A percentile compares a stretch with the other conserved stretches of the same genome.
These are phyloP conservation scores for Oreochromis aureus DNA, from an alignment of 2,113 vertebrate species.

Conservation along the genomic window DNA sequence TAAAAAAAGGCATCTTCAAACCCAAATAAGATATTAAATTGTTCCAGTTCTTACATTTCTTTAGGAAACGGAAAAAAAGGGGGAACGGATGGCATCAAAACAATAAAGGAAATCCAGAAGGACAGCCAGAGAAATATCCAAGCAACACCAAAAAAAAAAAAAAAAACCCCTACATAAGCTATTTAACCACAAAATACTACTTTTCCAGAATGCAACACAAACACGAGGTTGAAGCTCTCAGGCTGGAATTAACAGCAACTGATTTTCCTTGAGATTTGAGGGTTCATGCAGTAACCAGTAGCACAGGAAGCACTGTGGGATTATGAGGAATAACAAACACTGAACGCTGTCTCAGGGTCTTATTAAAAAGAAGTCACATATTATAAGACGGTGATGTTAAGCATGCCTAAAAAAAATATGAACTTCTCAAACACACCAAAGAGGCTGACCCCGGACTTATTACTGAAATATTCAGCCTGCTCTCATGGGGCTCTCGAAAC, in stretches of 20 bases:
- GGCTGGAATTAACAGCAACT: not conserved
- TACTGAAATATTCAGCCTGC: not conserved
- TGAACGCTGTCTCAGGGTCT: not conserved
- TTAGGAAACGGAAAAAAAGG: not conserved
- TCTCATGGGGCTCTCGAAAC: not conserved
- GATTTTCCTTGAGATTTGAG: not conserved
- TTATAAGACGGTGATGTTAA: not conserved
- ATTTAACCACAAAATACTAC: not conserved
- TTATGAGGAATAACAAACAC: not conserved
- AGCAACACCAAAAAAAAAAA: not conserved
- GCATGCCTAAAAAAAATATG: not conserved
- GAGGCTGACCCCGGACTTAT: not conserved
- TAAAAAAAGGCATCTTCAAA: not conserved
- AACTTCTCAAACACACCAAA: not conserved
- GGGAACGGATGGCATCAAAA: not conserved
- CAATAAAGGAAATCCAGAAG: not conserved
- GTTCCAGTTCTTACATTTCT: not conserved
- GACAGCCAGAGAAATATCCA: not conserved
- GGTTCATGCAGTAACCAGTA: not conserved
- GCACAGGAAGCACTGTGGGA: slow-evolving; percentile 4
- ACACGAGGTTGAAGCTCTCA: not conserved
- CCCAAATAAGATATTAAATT: not conserved
- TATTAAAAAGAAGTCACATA: not conserved
- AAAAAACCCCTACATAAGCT: not conserved
- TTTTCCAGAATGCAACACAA: not conserved